Conservation (phyloP, 1,140 invertebrate species). For the Sycobia sp. region DNA sequence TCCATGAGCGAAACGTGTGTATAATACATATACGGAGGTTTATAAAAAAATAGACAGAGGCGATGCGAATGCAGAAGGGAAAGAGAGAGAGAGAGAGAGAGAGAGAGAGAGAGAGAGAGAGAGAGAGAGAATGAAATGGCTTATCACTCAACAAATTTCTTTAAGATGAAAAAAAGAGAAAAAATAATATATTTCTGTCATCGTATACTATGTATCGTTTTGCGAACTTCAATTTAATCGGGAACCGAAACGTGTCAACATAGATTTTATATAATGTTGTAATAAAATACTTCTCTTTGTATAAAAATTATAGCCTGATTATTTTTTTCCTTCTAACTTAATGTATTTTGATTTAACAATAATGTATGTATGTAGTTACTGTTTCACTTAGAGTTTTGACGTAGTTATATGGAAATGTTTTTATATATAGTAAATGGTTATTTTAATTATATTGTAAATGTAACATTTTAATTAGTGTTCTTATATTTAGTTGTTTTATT, state of each 20-base stretch:
- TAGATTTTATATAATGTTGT: conserved; percentile 60
- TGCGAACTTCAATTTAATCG: conserved; percentile 42
- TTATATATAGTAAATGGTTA: too few species aligned
- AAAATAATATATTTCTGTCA: not conserved
- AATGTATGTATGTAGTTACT: too few species aligned
- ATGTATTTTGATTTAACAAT: too few species aligned
- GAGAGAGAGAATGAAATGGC: too few species aligned
- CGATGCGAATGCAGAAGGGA: not conserved
- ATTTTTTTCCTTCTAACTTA: too few species aligned
- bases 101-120: not conserved
- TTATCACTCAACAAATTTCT: too few species aligned
- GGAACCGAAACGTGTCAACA: conserved; percentile 42
- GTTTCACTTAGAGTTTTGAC: too few species aligned
- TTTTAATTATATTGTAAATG: too few species aligned
- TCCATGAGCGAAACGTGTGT: too few species aligned
- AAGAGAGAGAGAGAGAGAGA: not conserved
- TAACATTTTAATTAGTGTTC: too few species aligned
- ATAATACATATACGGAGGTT: not conserved
- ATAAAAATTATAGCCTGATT: conserved; percentile 4
- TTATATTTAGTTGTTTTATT: too few species aligned
- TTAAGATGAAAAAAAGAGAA: conserved; percentile 8
- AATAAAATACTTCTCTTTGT: conserved; percentile 54
- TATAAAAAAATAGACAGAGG: not conserved
- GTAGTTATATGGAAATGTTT: too few species aligned
- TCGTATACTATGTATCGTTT: conserved; percentile 36